phyloP scores from a whole-genome alignment of 2,888 invertebrate species.

The Entomobrya proxima region DNA sequence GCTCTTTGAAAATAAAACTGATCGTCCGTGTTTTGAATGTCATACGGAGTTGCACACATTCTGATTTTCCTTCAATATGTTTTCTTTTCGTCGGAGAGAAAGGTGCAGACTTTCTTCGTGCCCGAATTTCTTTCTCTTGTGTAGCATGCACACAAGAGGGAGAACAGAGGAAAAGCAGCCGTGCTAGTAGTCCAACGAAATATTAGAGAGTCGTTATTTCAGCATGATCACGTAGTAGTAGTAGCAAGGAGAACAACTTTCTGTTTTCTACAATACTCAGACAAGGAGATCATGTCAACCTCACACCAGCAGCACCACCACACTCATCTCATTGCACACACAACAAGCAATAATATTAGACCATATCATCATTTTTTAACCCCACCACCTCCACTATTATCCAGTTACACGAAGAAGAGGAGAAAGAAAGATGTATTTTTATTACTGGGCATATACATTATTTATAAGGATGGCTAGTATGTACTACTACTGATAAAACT shows the following conservation, averaged over 20 bases:
- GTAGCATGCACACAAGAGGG: neutral
- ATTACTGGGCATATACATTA: too few relatives aligned
- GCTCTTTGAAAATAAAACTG: too few relatives aligned
- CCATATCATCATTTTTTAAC: conserved; percentile 13
- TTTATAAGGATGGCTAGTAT: too few relatives aligned
- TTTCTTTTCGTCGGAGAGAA: conserved; percentile 44
- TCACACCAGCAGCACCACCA: neutral
- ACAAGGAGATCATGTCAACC: conserved; percentile 22
- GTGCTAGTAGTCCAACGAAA: too few relatives aligned
- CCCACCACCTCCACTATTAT: too few relatives aligned
- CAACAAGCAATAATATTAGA: neutral
- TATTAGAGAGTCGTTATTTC: conserved; percentile 10
- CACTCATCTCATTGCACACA: neutral
- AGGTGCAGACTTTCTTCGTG: conserved; percentile 42
- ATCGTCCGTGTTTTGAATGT: conserved; percentile 20
- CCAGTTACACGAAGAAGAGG: too few relatives aligned
- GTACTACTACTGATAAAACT: too few relatives aligned
- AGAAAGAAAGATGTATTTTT: too few relatives aligned
- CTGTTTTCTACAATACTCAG: neutral
- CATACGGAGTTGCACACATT: conserved; percentile 36
- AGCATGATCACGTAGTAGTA: conserved; percentile 20
- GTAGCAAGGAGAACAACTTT: neutral
- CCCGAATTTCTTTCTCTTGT: neutral
- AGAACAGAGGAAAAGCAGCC: too few relatives aligned
- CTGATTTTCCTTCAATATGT: conserved; percentile 56